Evolutionary conservation across 2,797 vertebrate species (phyloP).

Genomic region (Staurois parvus): DNA sequence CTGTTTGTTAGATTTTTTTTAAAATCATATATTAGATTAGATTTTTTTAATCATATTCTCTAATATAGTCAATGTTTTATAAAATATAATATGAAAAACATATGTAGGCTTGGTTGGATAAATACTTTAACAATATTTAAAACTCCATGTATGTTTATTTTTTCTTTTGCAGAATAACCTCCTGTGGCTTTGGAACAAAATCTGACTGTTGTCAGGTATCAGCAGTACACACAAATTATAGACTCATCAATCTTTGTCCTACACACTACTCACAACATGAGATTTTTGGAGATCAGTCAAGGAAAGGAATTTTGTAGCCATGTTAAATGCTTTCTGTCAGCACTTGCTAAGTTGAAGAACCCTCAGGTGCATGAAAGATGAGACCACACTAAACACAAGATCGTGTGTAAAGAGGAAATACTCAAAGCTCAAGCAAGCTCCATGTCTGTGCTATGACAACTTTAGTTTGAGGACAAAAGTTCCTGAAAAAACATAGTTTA

Average conservation of each 20-base stretch:
- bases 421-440: not conserved
- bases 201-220: conserved; percentile 14
- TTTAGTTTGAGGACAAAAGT: not conserved
- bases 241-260: conserved; percentile 33
- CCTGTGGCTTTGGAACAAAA: conserved; percentile 14
- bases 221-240: conserved; percentile 51
- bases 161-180: not conserved
- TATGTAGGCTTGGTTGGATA: not conserved
- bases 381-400: conserved; percentile 6
- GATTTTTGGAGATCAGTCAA: conserved; percentile 34
- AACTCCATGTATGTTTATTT: not conserved
- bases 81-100: no score
- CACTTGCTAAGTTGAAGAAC: conserved; percentile 32
- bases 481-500: not conserved
- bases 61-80: no score
- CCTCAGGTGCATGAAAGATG: conserved; percentile 46
- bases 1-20: no score
- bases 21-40: no score
- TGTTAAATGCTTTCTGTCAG: conserved; percentile 47
- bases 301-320: conserved; percentile 37
- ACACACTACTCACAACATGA: conserved; percentile 37
- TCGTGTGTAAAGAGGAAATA: not conserved
- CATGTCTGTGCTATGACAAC: not conserved
- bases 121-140: not conserved
- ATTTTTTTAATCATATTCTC: no score